Conservation (phyloP, 2,113 vertebrate species). For the Mobula hypostoma region DNA sequence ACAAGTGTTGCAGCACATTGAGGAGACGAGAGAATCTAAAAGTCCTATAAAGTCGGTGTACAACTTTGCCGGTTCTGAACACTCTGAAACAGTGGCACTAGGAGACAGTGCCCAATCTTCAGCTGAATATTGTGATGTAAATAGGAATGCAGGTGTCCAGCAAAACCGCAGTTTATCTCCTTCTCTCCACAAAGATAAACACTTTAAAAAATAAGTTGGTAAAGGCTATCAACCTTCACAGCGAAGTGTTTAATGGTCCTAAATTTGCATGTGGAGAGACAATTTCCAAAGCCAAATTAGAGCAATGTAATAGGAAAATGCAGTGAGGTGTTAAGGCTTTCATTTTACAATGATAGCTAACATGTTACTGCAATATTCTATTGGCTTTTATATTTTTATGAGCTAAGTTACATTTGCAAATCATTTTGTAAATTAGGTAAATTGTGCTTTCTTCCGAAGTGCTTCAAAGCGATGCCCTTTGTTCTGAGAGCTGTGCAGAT, state of each 20-base stretch:
- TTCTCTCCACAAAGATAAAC: neutral
- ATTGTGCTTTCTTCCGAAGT: neutral
- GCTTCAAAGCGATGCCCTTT: neutral
- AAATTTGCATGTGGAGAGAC: neutral
- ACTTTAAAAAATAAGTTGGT: neutral
- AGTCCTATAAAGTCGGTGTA: no score
- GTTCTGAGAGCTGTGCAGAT: constrained; percentile 18
- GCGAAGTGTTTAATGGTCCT: neutral
- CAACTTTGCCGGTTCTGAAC: neutral
- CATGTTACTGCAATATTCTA: neutral
- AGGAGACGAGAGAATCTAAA: no score
- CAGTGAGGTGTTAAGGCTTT: constrained; percentile 12
- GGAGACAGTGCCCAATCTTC: neutral
- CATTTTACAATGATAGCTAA: constrained; percentile 16
- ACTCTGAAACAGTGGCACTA: neutral
- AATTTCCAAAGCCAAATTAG: neutral
- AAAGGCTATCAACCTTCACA: constrained; percentile 19
- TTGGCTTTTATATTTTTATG: constrained; percentile 12
- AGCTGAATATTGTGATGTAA: no score
- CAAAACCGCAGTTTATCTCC: neutral
- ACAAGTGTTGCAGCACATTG: no score
- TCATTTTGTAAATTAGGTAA: constrained; percentile 21
- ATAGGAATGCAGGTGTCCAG: neutral
- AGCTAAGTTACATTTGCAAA: neutral
- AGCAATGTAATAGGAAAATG: constrained; percentile 31